Evolutionary conservation across 1,140 invertebrate genomes (phyloP).

Genomic region (Monochamus saltuarius): DNA sequence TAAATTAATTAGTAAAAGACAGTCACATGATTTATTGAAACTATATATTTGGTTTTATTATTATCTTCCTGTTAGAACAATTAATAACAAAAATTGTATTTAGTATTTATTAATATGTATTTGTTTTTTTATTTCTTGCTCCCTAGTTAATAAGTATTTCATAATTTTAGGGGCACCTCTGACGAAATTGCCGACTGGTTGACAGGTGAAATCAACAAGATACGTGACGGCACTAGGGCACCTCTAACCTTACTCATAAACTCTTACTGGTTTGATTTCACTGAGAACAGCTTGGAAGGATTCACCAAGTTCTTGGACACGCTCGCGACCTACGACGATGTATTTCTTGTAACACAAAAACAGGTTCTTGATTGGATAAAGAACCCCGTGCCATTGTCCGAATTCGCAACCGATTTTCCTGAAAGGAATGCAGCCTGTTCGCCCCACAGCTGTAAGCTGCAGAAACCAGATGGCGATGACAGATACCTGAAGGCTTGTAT

Average conservation of each 20-base stretch:
- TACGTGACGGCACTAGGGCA: conserved; percentile 23
- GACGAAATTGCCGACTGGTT: conserved; percentile 39
- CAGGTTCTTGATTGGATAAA: conserved; percentile 39
- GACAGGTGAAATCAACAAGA: conserved; percentile 25
- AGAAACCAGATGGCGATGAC: conserved; percentile 44
- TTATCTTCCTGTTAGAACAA: background rate
- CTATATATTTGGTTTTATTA: background rate
- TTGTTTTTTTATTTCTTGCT: too few relatives aligned
- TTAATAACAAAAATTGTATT: background rate
- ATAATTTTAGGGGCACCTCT: conserved; percentile 28
- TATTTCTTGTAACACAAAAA: conserved; percentile 36
- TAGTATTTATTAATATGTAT: background rate
- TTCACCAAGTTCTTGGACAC: conserved; percentile 33
- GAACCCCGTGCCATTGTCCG: conserved; percentile 30
- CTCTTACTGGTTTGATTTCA: conserved; percentile 31
- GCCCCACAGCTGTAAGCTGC: conserved; percentile 42
- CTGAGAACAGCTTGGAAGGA: conserved; percentile 24
- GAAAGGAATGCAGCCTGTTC: conserved; percentile 38
- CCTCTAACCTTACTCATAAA: conserved; percentile 37
- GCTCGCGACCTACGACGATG: conserved; percentile 25
- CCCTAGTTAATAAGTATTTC: background rate
- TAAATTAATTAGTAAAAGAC: background rate
- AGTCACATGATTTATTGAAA: background rate
- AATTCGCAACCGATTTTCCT: conserved; percentile 27
- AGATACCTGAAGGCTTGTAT: conserved; percentile 53